These are phyloP conservation scores for Parnassius mnemosyne DNA, from an alignment of 2,888 invertebrate genomes.

Conservation along the genomic window DNA sequence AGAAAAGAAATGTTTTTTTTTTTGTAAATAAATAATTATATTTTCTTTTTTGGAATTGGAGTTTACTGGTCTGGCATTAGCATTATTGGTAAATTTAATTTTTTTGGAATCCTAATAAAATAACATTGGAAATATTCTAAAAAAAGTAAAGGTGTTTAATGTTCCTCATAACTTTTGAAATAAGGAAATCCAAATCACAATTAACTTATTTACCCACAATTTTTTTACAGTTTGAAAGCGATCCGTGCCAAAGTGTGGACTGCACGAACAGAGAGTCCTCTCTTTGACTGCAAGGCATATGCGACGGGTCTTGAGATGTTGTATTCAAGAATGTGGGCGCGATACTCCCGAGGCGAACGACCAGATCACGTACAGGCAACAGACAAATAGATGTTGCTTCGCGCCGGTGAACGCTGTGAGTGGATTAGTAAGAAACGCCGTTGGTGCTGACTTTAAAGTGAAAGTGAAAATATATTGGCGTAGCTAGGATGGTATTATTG, in stretches of 20 bases:
- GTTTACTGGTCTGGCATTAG: too few species aligned
- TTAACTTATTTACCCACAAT: neutral
- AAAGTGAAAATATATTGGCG: conserved; percentile 15
- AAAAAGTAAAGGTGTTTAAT: neutral
- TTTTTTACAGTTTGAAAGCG: conserved; percentile 86
- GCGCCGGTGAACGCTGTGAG: conserved; percentile 16
- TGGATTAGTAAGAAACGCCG: conserved; percentile 43
- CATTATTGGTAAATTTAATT: too few species aligned
- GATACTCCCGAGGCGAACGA: conserved; percentile 87
- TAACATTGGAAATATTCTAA: too few species aligned
- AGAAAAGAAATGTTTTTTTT: too few species aligned
- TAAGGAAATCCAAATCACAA: neutral
- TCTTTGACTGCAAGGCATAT: conserved; percentile 97
- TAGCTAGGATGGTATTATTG: conserved; percentile 10
- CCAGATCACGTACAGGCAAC: conserved; percentile 88
- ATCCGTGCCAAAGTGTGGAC: conserved; percentile 98
- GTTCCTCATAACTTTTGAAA: neutral
- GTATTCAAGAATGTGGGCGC: conserved; percentile 94
- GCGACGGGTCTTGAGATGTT: conserved; percentile 95
- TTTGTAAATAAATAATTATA: too few species aligned
- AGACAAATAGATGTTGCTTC: conserved; percentile 53
- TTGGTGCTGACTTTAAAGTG: conserved; percentile 38
- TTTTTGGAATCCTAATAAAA: too few species aligned
- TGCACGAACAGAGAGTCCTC: conserved; percentile 92
- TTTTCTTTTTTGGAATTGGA: too few species aligned